Evolutionary conservation across 2,797 vertebrate genomes (phyloP), one percentile per base, ranked within the genome.

Genomic region (Chelon labrosus): DNA sequence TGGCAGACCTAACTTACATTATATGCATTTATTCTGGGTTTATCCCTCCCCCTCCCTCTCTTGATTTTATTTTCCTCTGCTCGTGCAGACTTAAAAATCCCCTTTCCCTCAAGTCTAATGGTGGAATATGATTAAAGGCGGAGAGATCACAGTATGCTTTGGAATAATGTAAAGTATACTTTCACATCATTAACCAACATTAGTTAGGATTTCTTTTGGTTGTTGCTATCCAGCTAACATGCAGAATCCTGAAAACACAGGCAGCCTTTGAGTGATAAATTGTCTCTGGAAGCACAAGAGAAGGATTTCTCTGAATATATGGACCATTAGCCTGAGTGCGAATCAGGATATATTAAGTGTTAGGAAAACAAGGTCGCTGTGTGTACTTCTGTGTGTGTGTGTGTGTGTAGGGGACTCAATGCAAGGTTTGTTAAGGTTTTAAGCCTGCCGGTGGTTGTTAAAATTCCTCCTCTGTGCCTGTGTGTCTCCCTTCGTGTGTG

Each of bases 1-100:
- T 91, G 94, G 94, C 91, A 80, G 84, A 75, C 90, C 88, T 83
- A 81, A 83, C 76, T 79, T 88, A 87, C 91, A 91, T 88, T 86
- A 84, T 85, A 89, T 90, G 87, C 83, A 91, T 91, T 92, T 91
- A 91, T 92, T 88, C 87, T 85, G 61, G 77, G 77, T 83, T 89
- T 73, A 84, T 88, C 77, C 66, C 83, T 57, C 69, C 65, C 60
- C 68, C 19, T 66, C 68, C 57, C 27, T 68, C 55, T 62, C 44
- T 63, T 65, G 55, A 62, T 65, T 63, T 80, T 66, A 8, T 57
- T 60, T 54, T 20, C 51, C 56, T 77, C 56, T 52, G 19, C 70
- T 79, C 51, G 37, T 57, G 58, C 46, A 50, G 59, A 65, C 62
- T 64, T 68, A 64, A 64, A 52, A 73, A 50, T 56, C 39, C 47